Conservation (phyloP, 1,140 invertebrate species). For the Drosophila obscura region DNA sequence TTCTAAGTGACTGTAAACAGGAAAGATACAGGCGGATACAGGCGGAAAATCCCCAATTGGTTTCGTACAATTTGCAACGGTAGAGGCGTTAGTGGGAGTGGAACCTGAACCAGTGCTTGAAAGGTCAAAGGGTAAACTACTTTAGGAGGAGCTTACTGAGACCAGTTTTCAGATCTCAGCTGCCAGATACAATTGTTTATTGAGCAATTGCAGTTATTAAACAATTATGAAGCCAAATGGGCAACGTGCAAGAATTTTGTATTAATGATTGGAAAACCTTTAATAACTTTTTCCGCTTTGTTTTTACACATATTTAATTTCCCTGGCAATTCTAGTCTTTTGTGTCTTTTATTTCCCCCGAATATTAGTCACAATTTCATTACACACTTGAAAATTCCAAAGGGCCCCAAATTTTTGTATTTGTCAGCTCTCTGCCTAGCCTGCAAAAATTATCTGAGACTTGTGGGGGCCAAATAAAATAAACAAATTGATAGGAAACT, state of each 20-base stretch:
- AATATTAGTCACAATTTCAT: no score
- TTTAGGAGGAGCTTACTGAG: no score
- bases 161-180: no score
- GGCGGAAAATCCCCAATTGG: constrained; percentile 43
- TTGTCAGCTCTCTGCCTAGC: no score
- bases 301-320: background rate
- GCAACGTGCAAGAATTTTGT: constrained; percentile 16
- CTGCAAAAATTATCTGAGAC: no score
- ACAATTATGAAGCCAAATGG: background rate
- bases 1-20: constrained; percentile 28
- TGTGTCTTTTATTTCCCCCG: no score
- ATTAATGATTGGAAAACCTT: background rate
- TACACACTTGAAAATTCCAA: background rate
- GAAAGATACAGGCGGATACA: constrained; percentile 8
- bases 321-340: background rate
- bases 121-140: constrained; percentile 2
- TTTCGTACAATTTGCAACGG: background rate
- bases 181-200: no score
- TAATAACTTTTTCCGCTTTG: background rate
- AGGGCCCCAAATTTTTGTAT: background rate
- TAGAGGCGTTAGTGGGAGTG: constrained; percentile 1
- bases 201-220: no score
- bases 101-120: background rate
- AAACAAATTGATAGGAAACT: constrained; percentile 17
- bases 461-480: background rate